A percentile compares a stretch with the other conserved stretches of the same genome.
Evolutionary conservation across 2,888 invertebrate species (phyloP).

Genomic region (Nasonovia ribisnigri): DNA sequence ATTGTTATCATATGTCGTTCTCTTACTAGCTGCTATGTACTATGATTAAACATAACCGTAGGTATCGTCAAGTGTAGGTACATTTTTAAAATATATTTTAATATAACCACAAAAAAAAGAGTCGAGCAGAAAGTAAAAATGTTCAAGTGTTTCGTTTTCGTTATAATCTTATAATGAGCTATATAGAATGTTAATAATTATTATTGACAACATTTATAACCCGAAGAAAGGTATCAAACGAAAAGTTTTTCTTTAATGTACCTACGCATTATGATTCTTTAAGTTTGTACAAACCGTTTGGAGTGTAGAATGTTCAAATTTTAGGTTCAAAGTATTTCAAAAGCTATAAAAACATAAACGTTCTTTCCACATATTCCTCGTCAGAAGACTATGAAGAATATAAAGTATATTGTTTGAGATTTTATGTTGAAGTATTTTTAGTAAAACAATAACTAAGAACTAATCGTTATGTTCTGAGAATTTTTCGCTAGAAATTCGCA

Average conservation of each 20-base stretch:
- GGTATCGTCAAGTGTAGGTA: neutral
- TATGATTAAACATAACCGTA: neutral
- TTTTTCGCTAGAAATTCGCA: neutral
- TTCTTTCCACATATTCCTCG: neutral
- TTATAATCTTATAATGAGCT: neutral
- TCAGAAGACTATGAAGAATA: neutral
- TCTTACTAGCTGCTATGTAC: neutral
- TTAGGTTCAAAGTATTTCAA: conserved; percentile 30
- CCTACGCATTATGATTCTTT: neutral
- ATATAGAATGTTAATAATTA: neutral
- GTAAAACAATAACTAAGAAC: neutral
- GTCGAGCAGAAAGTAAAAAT: neutral
- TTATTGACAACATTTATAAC: neutral
- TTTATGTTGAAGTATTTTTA: neutral
- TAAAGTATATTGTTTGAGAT: neutral
- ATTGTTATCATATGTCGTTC: neutral
- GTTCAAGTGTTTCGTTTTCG: neutral
- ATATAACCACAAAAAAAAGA: neutral
- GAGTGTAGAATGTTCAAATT: neutral
- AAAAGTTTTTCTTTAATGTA: conserved; percentile 24
- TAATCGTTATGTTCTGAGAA: neutral
- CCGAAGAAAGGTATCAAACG: neutral
- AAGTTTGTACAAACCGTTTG: neutral
- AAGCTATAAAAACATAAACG: neutral
- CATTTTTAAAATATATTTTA: neutral